A percentile compares a stretch with the other conserved stretches of the same genome.
phyloP scores from a whole-genome alignment of 2,888 invertebrate species.

The Agrilus cyanescens region DNA sequence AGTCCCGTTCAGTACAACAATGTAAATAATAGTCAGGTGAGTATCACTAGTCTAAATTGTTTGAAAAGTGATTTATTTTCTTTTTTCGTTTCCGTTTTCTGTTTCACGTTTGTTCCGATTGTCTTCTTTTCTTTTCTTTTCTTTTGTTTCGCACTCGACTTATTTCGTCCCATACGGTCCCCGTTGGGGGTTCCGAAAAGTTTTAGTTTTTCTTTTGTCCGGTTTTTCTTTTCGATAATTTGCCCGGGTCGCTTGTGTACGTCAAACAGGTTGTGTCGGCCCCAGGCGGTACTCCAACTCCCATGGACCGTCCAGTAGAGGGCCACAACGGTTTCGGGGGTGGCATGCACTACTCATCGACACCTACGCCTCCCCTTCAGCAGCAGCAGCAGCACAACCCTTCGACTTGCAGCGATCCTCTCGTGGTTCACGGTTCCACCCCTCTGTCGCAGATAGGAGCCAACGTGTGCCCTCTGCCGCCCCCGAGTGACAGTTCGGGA shows the following conservation, averaged over 20 bases:
- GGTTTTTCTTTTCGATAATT: neutral
- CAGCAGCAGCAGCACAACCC: slow-evolving; percentile 28
- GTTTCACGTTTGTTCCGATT: neutral
- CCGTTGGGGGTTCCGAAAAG: neutral
- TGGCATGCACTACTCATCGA: slow-evolving; percentile 25
- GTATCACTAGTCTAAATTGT: slow-evolving; percentile 6
- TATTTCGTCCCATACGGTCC: neutral
- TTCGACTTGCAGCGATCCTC: slow-evolving; percentile 29
- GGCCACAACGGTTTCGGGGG: slow-evolving; percentile 28
- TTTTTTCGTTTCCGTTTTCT: neutral
- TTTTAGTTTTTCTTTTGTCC: neutral
- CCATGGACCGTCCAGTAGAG: slow-evolving; percentile 24
- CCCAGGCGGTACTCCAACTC: slow-evolving; percentile 12
- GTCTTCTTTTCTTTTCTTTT: neutral
- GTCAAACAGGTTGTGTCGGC: slow-evolving; percentile 29
- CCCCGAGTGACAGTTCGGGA: slow-evolving; percentile 42
- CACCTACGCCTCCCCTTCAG: slow-evolving; percentile 33
- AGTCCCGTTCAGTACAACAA: slow-evolving; percentile 37
- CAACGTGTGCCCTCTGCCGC: slow-evolving; percentile 48
- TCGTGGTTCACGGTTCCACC: slow-evolving; percentile 70
- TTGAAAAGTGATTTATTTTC: neutral
- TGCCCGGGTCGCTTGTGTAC: slow-evolving; percentile 2
- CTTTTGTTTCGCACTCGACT: slow-evolving; percentile 1
- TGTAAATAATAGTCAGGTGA: slow-evolving; percentile 32
- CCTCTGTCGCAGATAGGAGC: slow-evolving; percentile 80